Evolutionary conservation across 2,888 invertebrate genomes (phyloP).

Genomic region (Caenorhabditis sinica): DNA sequence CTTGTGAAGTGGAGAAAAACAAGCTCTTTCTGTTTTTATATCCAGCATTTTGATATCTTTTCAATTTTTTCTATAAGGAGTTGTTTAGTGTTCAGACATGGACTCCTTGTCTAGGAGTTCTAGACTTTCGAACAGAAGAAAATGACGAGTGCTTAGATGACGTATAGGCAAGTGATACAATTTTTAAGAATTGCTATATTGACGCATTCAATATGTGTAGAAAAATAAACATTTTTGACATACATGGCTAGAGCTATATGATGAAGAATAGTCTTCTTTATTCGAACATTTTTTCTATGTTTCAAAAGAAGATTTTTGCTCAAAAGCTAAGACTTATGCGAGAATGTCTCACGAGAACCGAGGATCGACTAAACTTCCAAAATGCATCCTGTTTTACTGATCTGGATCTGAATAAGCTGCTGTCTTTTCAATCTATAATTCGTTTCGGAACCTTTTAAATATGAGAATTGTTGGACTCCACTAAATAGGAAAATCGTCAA

Average conservation of each 20-base stretch:
- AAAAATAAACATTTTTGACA: background rate
- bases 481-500: no score
- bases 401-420: no score
- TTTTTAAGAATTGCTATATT: background rate
- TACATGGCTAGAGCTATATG: background rate
- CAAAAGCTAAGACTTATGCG: no score
- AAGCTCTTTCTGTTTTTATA: slow-evolving; percentile 1
- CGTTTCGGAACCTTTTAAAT: no score
- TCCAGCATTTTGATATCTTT: background rate
- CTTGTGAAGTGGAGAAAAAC: slow-evolving; percentile 18
- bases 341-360: no score
- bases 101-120: background rate
- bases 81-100: background rate
- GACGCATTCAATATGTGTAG: slow-evolving; percentile 1
- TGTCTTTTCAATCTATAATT: no score
- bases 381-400: no score
- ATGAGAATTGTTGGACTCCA: no score
- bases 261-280: background rate
- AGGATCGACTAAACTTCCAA: no score
- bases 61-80: background rate
- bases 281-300: background rate
- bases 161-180: background rate
- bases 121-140: background rate
- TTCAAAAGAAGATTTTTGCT: no score
- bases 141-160: slow-evolving; percentile 1